Evolutionary conservation across 2,888 invertebrate genomes (phyloP).

Genomic region (Criorhina ranunculi): DNA sequence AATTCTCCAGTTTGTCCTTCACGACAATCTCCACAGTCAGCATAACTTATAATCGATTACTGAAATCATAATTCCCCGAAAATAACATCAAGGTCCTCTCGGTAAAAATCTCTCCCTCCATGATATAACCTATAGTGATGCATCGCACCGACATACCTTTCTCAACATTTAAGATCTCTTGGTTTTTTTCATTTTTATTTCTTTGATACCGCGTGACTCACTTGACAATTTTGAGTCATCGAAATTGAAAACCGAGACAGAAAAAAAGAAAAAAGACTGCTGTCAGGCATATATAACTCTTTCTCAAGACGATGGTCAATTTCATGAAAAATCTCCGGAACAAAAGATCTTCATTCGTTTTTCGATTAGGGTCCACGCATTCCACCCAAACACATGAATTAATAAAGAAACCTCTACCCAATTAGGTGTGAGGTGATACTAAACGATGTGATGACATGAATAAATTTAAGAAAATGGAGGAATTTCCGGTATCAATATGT

Average conservation of each 20-base stretch:
- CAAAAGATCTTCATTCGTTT: constrained; percentile 11
- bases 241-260: constrained; percentile 10
- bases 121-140: constrained; percentile 59
- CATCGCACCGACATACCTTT: constrained; percentile 47
- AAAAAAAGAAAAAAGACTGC: neutral
- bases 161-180: constrained; percentile 23
- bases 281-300: constrained; percentile 32
- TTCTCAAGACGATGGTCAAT: constrained; percentile 34
- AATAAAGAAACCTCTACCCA: neutral
- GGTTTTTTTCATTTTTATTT: constrained; percentile 13
- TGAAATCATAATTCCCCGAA: constrained; percentile 30
- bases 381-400: constrained; percentile 23
- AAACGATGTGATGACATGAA: neutral
- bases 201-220: constrained; percentile 56
- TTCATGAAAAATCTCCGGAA: constrained; percentile 37
- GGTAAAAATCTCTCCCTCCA: constrained; percentile 13
- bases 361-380: constrained; percentile 19
- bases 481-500: constrained; percentile 58
- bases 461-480: neutral
- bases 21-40: neutral
- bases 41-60: constrained; percentile 16
- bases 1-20: constrained; percentile 13
- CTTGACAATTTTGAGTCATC: constrained; percentile 59
- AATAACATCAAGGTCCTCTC: constrained; percentile 29
- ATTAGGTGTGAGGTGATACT: constrained; percentile 11